Evolutionary conservation across 2,113 vertebrate genomes (phyloP), one percentile per base, ranked within the genome.

Genomic region (Cyprinodon variegatus): DNA sequence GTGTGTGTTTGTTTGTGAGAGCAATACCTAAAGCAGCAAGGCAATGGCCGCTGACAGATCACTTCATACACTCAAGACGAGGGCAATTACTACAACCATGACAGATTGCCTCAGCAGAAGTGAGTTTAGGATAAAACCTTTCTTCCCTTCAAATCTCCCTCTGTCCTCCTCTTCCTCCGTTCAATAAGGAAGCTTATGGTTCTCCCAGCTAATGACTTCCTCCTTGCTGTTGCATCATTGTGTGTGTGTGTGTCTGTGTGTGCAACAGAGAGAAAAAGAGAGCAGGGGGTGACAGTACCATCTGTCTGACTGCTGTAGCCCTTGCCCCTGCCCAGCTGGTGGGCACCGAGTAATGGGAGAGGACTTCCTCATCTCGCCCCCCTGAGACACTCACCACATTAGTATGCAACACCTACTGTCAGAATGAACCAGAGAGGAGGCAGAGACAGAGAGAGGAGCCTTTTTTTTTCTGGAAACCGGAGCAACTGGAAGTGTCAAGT

Each of bases 51-150:
- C 96, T 96, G 97, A 98, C 96, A 96, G 96, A 98, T 97, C 95
- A 96, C 96, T 96, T 97, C 96, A 96, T 96, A 96, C 96, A 96
- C 95, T 93, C 96, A 94, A 94, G 95, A 93, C 93, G 93, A 96
- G 91, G 96, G 96, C 96, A 98, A 97, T 97, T 96, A 96, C 95
- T 95, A 94, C 95, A 95, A 95, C 96, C 95, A 96, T 97, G 97
- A 98, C 96, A 96, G 96, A 98, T 97, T 96, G 95, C 96, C 95
- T 96, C 87, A 96, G 96, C 93, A 96, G 96, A 97, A 96, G 95
- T 95, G 94, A 96, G 95, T 97, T 97, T 97, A 94, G 95, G 95
- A 96, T 96, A 96, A 96, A 95, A 94, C 94, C 95, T 94, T 83
- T n/a, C 68, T 77, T 29, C 46, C 62, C 82, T 88, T 81, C 70